phyloP scores from a whole-genome alignment of 1,140 invertebrate species.

The Cotesia glomerata region DNA sequence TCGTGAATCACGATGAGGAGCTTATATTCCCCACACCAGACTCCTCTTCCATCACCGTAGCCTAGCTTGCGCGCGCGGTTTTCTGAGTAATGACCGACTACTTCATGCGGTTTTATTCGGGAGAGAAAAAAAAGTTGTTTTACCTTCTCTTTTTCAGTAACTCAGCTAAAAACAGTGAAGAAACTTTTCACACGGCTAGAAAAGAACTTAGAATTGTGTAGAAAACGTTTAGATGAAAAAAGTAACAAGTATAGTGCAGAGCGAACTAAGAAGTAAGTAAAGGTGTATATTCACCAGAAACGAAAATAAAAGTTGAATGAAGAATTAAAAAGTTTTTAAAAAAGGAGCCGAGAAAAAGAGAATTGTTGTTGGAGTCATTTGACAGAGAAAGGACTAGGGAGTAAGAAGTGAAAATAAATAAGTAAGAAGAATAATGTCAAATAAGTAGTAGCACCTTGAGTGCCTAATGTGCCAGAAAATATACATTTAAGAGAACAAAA shows the following conservation, averaged over 20 bases:
- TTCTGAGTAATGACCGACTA: slow-evolving; percentile 28
- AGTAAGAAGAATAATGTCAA: slow-evolving; percentile 17
- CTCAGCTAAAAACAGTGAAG: slow-evolving; percentile 8
- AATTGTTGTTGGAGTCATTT: background rate
- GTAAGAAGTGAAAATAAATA: background rate
- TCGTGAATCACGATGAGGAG: background rate
- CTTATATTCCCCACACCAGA: background rate
- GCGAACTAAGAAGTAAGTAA: background rate
- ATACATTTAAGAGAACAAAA: slow-evolving; percentile 20
- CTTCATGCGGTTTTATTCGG: slow-evolving; percentile 21
- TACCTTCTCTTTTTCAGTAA: background rate
- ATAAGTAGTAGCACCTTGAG: slow-evolving; percentile 12
- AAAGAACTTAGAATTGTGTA: slow-evolving; percentile 15
- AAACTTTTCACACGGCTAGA: slow-evolving; percentile 23
- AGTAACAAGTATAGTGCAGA: background rate
- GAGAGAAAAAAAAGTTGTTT: slow-evolving; percentile 7
- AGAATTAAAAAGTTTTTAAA: background rate
- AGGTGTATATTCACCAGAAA: background rate
- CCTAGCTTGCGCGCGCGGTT: slow-evolving; percentile 5
- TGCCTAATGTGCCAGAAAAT: slow-evolving; percentile 27
- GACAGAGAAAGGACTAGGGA: too few species aligned
- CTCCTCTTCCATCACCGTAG: background rate
- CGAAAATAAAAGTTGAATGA: background rate
- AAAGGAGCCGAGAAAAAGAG: background rate
- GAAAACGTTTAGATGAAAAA: background rate